Evolutionary conservation across 1,140 invertebrate species (phyloP).

Genomic region (Dendrolimus punctatus): DNA sequence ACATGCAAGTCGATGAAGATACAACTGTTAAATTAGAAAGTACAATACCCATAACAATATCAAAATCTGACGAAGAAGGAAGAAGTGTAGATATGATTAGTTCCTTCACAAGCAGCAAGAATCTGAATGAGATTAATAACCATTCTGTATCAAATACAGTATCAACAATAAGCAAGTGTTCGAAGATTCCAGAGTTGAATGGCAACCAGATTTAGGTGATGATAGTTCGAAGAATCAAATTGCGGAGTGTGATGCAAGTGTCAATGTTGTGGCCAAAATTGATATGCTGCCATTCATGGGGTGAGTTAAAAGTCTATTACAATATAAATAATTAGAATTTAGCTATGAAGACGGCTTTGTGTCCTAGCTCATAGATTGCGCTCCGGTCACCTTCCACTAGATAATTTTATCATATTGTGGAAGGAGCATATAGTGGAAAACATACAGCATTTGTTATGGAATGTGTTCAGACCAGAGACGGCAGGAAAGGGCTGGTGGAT

Average conservation of each 20-base stretch:
- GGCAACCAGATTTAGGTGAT: conserved; percentile 18
- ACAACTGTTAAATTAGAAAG: neutral
- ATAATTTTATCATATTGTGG: no score
- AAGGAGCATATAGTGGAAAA: no score
- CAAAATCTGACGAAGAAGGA: conserved; percentile 3
- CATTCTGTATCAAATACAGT: neutral
- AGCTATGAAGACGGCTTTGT: no score
- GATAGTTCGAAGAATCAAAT: conserved; percentile 21
- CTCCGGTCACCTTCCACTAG: no score
- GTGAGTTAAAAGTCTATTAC: conserved; percentile 24
- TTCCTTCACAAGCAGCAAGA: conserved; percentile 30
- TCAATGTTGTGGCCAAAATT: conserved; percentile 41
- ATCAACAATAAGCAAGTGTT: no score
- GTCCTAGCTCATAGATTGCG: no score
- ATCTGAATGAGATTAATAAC: conserved; percentile 7
- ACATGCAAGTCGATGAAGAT: conserved; percentile 6
- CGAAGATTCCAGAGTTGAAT: conserved; percentile 8
- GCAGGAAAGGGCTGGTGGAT: no score
- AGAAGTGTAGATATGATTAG: conserved; percentile 12
- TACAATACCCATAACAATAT: neutral
- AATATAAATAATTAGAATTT: conserved; percentile 2
- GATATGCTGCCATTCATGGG: conserved; percentile 53
- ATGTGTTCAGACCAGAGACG: no score
- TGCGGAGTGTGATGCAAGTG: conserved; percentile 23
- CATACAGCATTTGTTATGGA: no score